Evolutionary conservation across 2,888 invertebrate species (phyloP).

Genomic region (Thyatira batis): DNA sequence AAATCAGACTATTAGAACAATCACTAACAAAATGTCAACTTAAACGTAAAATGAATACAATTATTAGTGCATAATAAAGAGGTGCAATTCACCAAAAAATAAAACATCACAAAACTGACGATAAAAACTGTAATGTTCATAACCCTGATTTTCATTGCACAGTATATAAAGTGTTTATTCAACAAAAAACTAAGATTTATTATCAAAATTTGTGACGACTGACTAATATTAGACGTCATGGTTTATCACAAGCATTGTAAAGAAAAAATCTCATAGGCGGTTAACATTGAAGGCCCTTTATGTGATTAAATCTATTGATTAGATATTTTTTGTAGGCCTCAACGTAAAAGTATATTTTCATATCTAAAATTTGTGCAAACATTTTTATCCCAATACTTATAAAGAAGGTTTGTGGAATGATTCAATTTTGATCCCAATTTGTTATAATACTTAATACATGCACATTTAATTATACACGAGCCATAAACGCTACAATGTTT

Average conservation of each 20-base stretch:
- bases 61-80: slow-evolving; percentile 62
- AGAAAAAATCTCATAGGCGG: slow-evolving; percentile 8
- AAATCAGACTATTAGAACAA: slow-evolving; percentile 70
- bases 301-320: neutral
- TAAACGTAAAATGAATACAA: slow-evolving; percentile 55
- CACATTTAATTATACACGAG: neutral
- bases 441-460: neutral
- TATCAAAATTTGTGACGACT: slow-evolving; percentile 38
- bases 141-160: slow-evolving; percentile 50
- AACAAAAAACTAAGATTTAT: slow-evolving; percentile 27
- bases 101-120: slow-evolving; percentile 34
- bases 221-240: slow-evolving; percentile 36
- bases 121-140: slow-evolving; percentile 27
- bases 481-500: slow-evolving; percentile 3
- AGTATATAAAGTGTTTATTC: slow-evolving; percentile 23
- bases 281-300: slow-evolving; percentile 18
- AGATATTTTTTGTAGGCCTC: slow-evolving; percentile 8
- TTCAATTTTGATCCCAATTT: slow-evolving; percentile 5
- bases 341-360: neutral
- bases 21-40: slow-evolving; percentile 67
- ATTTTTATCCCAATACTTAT: neutral
- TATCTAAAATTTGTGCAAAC: slow-evolving; percentile 1
- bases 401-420: slow-evolving; percentile 3
- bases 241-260: slow-evolving; percentile 30
- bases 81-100: slow-evolving; percentile 47